Conservation (phyloP, 2,113 vertebrate genomes). For the Microcebus murinus region DNA sequence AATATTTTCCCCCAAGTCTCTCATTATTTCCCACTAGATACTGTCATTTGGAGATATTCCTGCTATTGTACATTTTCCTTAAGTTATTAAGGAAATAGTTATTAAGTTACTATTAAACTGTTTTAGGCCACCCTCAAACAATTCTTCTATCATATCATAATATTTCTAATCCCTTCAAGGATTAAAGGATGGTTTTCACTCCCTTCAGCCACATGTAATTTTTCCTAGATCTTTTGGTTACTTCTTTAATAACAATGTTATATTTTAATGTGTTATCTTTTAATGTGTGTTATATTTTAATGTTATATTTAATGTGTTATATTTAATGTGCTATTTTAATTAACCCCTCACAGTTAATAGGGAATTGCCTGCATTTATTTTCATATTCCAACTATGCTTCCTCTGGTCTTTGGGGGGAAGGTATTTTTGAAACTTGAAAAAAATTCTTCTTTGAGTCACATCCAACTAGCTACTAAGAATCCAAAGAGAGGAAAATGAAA, state of each 20-base stretch:
- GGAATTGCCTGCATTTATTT: background rate
- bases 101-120: background rate
- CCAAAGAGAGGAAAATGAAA: slow-evolving; percentile 41
- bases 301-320: background rate
- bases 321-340: background rate
- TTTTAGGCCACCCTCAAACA: background rate
- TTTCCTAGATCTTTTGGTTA: background rate
- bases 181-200: background rate
- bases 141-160: background rate
- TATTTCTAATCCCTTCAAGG: slow-evolving; percentile 7
- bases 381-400: slow-evolving; percentile 54
- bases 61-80: background rate
- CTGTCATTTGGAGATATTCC: background rate
- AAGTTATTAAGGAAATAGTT: too few species aligned
- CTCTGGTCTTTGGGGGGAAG: slow-evolving; percentile 10
- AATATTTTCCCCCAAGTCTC: background rate
- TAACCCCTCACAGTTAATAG: background rate
- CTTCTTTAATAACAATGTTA: slow-evolving; percentile 31
- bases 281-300: background rate
- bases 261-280: background rate
- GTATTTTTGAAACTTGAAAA: slow-evolving; percentile 64
- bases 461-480: slow-evolving; percentile 72
- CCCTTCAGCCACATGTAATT: background rate
- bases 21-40: background rate
- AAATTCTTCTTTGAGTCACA: slow-evolving; percentile 20